Base-by-base conservation (phyloP, 2,888 invertebrate species). In the Archips crataeganus region DNA sequence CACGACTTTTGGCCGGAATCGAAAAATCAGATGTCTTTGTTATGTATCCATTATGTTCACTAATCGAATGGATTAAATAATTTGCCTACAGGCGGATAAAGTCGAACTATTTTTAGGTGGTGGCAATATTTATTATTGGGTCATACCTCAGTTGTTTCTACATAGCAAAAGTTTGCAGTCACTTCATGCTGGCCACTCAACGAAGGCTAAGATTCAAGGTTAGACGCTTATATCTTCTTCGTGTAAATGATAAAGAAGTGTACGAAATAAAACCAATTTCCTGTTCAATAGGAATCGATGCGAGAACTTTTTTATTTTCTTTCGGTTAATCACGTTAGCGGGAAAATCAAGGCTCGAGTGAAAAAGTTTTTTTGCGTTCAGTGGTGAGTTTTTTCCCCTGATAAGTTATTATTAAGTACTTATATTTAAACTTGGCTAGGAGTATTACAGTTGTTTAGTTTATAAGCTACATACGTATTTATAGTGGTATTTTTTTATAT, bases 231-330 rank as follows among this genome's bases (percentile, higher is more conserved):
- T 75, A 69, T 42, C 47, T 45, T 65, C 74, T 75, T 76, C 68
- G 62, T 5, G 23, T n/a, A 23, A n/a, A 61, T 63, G 36, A 42
- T 39, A 32, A 57, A 23, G 23, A 57, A 13, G 42, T 23, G 45
- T n/a, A 6, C 13, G 59, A 65, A 66, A 65, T 47, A 39, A 65
- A 69, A 39, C n/a, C 64, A 75, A 77, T 74, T 74, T 32, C 57
- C 61, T 68, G 76, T 78, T 68, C 73, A 71, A 69, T 80, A 94
- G 94, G 92, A 92, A 81, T 89, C 93, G 64, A 94, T 94, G 92
- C 84, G 90, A 72, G 93, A 94, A 79, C 83, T 94, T 72, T 93
- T 92, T 82, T 94, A 93, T 82, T 94, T 94, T 77, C 84, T 94
- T 70, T 87, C 92, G 3, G 92, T 90, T 66, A 94, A 94, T 83